Evolutionary conservation across 1,140 invertebrate species (phyloP).

Genomic region (Caenorhabditis elegans): DNA sequence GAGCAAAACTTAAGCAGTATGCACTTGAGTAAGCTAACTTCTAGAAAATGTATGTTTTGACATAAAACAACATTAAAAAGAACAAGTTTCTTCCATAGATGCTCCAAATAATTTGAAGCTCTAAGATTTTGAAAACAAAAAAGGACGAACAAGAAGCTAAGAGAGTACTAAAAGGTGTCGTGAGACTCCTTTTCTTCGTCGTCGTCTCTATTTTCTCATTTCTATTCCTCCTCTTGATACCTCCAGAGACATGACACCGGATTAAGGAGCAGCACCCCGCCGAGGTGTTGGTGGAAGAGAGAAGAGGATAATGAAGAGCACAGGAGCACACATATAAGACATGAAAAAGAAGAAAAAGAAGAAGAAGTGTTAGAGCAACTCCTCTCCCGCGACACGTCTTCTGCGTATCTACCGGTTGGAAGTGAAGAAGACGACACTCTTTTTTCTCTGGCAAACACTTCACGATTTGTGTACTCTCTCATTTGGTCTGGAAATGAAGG

Average conservation of each 20-base stretch:
- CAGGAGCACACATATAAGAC: too few species aligned
- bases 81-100: neutral
- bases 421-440: neutral
- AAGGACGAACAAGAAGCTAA: neutral
- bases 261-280: neutral
- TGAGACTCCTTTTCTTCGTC: neutral
- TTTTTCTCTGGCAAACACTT: neutral
- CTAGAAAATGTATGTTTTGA: too few species aligned
- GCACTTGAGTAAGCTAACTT: too few species aligned
- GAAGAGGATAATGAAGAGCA: constrained; percentile 29
- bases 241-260: neutral
- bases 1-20: too few species aligned
- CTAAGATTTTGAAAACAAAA: neutral
- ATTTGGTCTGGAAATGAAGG: constrained; percentile 3
- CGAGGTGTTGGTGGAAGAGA: neutral
- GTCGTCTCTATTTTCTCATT: too few species aligned
- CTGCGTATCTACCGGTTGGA: neutral
- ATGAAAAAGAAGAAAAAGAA: neutral
- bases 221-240: neutral
- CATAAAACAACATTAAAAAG: too few species aligned
- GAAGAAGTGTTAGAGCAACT: neutral
- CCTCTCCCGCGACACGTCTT: neutral
- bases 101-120: too few species aligned
- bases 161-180: neutral
- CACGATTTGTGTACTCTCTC: neutral